Evolutionary conservation across 2,113 vertebrate species (phyloP).

Genomic region (Grallaria varia): DNA sequence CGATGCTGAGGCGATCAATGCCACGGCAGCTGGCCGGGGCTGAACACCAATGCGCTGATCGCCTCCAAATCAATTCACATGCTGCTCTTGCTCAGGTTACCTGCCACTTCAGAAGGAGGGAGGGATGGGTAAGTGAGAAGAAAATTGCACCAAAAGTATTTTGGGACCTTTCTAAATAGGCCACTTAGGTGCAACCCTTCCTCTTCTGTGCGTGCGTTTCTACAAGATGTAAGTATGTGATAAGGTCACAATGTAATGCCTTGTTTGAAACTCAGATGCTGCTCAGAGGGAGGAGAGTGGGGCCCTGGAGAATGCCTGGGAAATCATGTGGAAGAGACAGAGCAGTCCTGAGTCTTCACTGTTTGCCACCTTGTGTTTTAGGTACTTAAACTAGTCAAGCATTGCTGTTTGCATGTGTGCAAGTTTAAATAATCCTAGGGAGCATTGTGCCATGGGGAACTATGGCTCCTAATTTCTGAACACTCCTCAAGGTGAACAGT

Average conservation of each 20-base stretch:
- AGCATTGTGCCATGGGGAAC: background rate
- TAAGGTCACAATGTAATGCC: background rate
- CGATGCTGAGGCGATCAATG: constrained; percentile 73
- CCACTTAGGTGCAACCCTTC: background rate
- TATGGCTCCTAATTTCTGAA: constrained; percentile 16
- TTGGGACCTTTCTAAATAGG: constrained; percentile 55
- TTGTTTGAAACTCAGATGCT: background rate
- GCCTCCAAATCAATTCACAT: constrained; percentile 78
- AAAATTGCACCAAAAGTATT: constrained; percentile 67
- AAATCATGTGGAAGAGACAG: background rate
- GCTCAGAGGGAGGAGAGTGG: background rate
- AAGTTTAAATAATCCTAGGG: background rate
- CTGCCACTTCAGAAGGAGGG: constrained; percentile 71
- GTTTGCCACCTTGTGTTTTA: background rate
- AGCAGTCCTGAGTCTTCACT: fast-evolving
- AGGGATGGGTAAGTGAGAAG: constrained; percentile 67
- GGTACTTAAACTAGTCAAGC: background rate
- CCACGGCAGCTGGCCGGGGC: constrained; percentile 56
- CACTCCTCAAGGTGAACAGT: background rate
- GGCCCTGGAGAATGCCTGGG: background rate
- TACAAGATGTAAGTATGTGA: background rate
- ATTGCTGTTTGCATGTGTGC: background rate
- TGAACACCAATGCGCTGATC: constrained; percentile 32
- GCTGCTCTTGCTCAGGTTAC: constrained; percentile 69
- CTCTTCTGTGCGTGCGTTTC: background rate